Evolutionary conservation across 2,888 invertebrate species (phyloP), one percentile per base, ranked within the genome.

Genomic region (Lasioglossum leucozonium): DNA sequence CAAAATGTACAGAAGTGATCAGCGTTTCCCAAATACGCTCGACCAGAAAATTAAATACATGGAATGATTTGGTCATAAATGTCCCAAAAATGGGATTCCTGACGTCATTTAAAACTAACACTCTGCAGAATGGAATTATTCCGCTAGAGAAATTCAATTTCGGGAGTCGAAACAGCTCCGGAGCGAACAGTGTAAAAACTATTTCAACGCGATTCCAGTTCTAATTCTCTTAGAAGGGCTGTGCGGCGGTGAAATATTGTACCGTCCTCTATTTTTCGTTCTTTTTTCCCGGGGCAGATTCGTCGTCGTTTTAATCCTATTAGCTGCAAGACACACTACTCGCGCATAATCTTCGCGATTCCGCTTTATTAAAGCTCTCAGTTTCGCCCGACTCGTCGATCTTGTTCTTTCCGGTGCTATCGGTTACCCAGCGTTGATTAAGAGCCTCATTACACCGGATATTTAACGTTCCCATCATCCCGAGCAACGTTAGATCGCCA

Each of bases 391-490:
- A 76, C 71, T 62, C 34, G 44, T 18, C 47, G 37, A 4, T 72
- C 77, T 77, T 55, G 34, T 77, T 77, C 67, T 67, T 67, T 30
- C 47, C 62, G 47, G 26, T 37, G 76, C 26, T 47, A 65, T 65
- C 79, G 79, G 62, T 72, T 67, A 67, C 44, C 37, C 65, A n/a
- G 22, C 26, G n/a, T 26, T 67, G 72, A 81, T 81, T 81, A 81
- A 47, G 77, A 76, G 62, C 62, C 47, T 81, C 77, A n/a, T 72
- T 72, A 65, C 51, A 71, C 26, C 40, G 55, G 44, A 51, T 44
- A 44, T 71, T 77, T 67, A 81, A 77, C 58, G 81, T 44, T 72
- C 26, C 37, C 80, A 47, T 72, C 16, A 34, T 69, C 62, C 71
- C 44, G n/a, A 10, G 26, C 5, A 37, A 58, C 72, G 30, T 62